Evolutionary conservation across 2,797 vertebrate species (phyloP).

Genomic region (Halcyon badia): DNA sequence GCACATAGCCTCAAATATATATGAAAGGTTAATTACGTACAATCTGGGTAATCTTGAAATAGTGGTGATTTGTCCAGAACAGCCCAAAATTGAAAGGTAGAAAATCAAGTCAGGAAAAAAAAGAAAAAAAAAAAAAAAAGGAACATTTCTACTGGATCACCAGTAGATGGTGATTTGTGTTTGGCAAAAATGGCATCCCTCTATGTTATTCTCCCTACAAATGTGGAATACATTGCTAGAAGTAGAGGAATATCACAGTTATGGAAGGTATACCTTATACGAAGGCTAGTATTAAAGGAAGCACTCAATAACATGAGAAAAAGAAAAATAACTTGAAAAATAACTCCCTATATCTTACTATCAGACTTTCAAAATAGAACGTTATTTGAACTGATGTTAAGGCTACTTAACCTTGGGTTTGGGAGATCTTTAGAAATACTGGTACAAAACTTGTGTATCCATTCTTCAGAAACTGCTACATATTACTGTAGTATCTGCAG

Average conservation of each 20-base stretch:
- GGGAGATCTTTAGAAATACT: neutral
- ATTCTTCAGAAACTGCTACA: neutral
- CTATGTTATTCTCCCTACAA: neutral
- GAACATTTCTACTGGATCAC: neutral
- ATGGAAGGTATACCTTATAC: neutral
- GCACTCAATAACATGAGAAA: neutral
- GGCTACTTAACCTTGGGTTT: neutral
- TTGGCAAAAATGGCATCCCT: neutral
- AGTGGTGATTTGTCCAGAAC: neutral
- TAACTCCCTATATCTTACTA: neutral
- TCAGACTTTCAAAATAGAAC: neutral
- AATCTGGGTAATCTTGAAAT: neutral
- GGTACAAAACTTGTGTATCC: neutral
- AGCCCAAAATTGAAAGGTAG: neutral
- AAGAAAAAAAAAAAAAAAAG: neutral
- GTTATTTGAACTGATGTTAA: neutral
- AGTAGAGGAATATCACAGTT: neutral
- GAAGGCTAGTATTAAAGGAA: neutral
- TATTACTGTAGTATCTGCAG: neutral
- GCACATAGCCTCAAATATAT: neutral
- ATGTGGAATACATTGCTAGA: neutral
- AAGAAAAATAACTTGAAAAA: neutral
- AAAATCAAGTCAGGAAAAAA: neutral
- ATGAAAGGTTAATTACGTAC: neutral
- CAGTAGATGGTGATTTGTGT: neutral